A percentile compares a stretch with the other conserved stretches of the same genome.
These are phyloP conservation scores for Austrolebias charrua DNA, from an alignment of 2,797 vertebrate genomes.

Conservation along the genomic window DNA sequence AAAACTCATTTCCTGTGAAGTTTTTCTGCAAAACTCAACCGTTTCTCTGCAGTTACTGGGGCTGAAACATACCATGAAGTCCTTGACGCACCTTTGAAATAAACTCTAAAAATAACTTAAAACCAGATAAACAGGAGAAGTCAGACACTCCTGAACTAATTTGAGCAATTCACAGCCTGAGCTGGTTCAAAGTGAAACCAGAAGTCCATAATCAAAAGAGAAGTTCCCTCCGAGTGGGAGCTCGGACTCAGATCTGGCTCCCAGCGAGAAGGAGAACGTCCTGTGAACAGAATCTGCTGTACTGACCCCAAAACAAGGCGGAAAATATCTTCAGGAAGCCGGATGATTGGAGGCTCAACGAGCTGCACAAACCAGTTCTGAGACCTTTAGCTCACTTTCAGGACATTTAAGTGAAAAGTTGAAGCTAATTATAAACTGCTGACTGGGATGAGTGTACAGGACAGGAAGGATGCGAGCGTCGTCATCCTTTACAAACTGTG, in stretches of 20 bases:
- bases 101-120: neutral
- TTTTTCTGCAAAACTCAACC: neutral
- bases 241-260: slow-evolving; percentile 45
- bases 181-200: slow-evolving; percentile 56
- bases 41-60: neutral
- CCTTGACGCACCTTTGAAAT: neutral
- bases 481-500: slow-evolving; percentile 10
- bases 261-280: slow-evolving; percentile 52
- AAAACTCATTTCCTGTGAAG: no score
- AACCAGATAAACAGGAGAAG: slow-evolving; percentile 5
- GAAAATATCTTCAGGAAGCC: slow-evolving; percentile 11
- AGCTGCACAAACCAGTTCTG: slow-evolving; percentile 6
- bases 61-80: neutral
- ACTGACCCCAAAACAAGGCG: slow-evolving; percentile 66
- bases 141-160: slow-evolving; percentile 2
- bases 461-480: slow-evolving; percentile 28
- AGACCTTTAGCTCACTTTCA: slow-evolving; percentile 3
- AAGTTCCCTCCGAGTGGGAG: slow-evolving; percentile 57
- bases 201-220: slow-evolving; percentile 62
- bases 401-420: slow-evolving; percentile 13
- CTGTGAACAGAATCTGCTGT: slow-evolving; percentile 39
- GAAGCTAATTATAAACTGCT: slow-evolving; percentile 6
- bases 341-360: neutral
- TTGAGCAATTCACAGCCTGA: slow-evolving; percentile 32
- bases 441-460: slow-evolving; percentile 5